Conservation (phyloP, 53 echinoderm and acorn worm species). For the Echinarachnius parma region DNA sequence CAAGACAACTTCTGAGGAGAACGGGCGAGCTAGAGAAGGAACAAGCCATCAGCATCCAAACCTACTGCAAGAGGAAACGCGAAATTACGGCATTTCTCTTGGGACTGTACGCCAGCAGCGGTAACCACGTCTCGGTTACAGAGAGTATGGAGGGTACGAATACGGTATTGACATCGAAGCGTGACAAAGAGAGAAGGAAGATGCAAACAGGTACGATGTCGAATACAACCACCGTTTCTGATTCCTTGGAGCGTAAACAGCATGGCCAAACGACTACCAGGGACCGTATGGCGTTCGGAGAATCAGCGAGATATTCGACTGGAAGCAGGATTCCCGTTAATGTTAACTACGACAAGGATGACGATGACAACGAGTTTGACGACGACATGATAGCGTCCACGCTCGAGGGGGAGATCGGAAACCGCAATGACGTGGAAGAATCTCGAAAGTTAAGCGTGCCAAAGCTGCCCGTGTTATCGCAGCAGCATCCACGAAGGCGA, state of each 20-base stretch:
- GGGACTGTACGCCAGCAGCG: conserved; percentile 22
- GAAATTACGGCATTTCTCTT: conserved; percentile 16
- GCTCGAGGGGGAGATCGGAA: background rate
- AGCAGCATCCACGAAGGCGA: background rate
- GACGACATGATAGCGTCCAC: no score
- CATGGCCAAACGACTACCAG: no score
- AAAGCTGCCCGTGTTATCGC: background rate
- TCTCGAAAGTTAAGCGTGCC: background rate
- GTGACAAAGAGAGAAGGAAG: background rate
- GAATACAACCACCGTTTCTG: no score
- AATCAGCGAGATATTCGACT: no score
- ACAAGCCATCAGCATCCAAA: background rate
- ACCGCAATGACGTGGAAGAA: background rate
- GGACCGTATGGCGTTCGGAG: no score
- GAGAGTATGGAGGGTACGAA: no score
- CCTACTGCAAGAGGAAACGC: conserved; percentile 3
- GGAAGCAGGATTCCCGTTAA: no score
- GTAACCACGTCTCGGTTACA: background rate
- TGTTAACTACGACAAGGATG: no score
- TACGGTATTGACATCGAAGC: no score
- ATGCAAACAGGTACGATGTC: background rate
- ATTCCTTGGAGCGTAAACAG: no score
- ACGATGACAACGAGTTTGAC: no score
- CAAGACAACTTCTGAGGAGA: conserved; percentile 15
- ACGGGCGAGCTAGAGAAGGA: conserved; percentile 25